Percentiles rank a stretch among this genome's conserved stretches.
phyloP scores from a whole-genome alignment of 2,113 vertebrate species.

The Oreocharis arfaki region DNA sequence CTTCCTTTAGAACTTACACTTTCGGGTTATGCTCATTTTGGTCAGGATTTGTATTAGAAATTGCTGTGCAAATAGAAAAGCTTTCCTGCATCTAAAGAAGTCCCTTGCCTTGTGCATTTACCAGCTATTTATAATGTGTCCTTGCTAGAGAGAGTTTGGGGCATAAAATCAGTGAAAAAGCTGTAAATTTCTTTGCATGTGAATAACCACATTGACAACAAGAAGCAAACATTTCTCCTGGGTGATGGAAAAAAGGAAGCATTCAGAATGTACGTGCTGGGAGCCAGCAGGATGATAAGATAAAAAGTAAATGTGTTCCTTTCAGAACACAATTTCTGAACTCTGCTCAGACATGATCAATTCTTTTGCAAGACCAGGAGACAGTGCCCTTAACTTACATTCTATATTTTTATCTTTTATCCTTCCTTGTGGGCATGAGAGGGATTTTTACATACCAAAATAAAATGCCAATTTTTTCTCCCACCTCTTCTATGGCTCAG shows the following conservation, averaged over 20 bases:
- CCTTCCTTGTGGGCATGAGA: neutral
- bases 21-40: neutral
- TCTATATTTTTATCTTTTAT: neutral
- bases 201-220: neutral
- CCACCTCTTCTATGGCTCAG: neutral
- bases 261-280: neutral
- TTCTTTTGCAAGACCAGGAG: neutral
- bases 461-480: neutral
- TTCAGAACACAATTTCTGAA: neutral
- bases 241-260: neutral
- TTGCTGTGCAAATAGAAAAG: neutral
- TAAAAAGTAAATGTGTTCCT: neutral
- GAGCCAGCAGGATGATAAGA: neutral
- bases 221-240: neutral
- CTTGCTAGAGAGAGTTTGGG: neutral
- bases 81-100: neutral
- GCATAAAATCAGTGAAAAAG: neutral
- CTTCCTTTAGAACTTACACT: neutral
- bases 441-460: neutral
- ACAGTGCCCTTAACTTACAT: neutral
- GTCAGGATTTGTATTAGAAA: neutral
- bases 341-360: neutral
- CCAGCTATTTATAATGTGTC: neutral
- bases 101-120: neutral
- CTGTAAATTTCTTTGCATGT: neutral